A percentile compares a stretch with the other conserved stretches of the same genome.
Evolutionary conservation across 1,140 invertebrate species (phyloP).

Genomic region (Conopomorpha cramerella): DNA sequence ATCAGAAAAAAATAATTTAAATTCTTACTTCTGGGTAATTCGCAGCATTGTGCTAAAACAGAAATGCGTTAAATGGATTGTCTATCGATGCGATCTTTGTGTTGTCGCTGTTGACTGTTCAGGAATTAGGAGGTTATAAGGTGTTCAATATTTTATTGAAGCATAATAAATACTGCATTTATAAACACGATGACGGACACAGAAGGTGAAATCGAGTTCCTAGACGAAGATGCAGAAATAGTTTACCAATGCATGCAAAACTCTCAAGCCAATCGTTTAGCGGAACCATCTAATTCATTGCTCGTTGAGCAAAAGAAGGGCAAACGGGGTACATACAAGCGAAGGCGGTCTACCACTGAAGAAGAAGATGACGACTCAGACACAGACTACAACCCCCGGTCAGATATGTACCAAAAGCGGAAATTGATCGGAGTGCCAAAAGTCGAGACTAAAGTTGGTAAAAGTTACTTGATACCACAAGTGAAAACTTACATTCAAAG

Average conservation of each 20-base stretch:
- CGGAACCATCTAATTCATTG: conserved; percentile 8
- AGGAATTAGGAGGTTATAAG: no score
- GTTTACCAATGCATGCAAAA: conserved; percentile 39
- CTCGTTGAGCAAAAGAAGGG: conserved; percentile 17
- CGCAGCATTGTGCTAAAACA: no score
- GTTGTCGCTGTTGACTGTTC: no score
- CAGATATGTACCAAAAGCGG: conserved; percentile 11
- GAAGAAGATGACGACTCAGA: conserved; percentile 19
- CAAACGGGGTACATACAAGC: conserved; percentile 5
- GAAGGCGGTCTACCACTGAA: conserved; percentile 8
- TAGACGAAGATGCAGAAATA: conserved; percentile 50
- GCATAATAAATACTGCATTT: no score
- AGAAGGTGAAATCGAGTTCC: conserved; percentile 36
- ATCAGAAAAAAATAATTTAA: no score
- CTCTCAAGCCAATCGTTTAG: neutral
- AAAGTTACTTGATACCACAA: neutral
- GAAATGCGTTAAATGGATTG: no score
- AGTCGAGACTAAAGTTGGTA: neutral
- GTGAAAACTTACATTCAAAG: neutral
- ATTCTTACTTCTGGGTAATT: no score
- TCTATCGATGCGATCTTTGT: no score
- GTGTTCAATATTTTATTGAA: no score
- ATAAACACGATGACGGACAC: conserved; percentile 18
- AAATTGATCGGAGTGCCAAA: neutral
- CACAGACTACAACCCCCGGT: conserved; percentile 33